Evolutionary conservation across 2,888 invertebrate genomes (phyloP).

Genomic region (Parnassius glacialis): DNA sequence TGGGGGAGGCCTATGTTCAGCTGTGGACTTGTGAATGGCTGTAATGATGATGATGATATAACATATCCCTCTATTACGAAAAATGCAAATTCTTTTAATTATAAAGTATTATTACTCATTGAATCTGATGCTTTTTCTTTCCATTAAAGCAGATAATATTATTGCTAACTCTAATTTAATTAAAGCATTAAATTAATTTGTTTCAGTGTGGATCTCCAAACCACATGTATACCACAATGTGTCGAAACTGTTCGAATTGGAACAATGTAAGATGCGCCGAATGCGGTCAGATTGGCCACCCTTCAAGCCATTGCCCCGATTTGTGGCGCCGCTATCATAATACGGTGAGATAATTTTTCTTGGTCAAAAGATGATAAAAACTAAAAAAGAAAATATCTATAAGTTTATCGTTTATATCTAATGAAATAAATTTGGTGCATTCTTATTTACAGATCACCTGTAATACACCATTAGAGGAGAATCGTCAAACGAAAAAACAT

Average conservation of each 20-base stretch:
- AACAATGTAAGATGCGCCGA: slow-evolving; percentile 73
- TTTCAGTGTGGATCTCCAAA: slow-evolving; percentile 85
- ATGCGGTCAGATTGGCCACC: slow-evolving; percentile 84
- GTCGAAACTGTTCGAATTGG: slow-evolving; percentile 82
- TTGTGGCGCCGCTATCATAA: slow-evolving; percentile 88
- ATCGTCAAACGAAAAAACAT: slow-evolving; percentile 50
- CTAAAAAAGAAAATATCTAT: neutral
- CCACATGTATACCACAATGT: slow-evolving; percentile 79
- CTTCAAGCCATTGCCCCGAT: slow-evolving; percentile 83
- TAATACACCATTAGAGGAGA: slow-evolving; percentile 58
- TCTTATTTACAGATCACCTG: slow-evolving; percentile 61
- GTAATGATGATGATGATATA: too few species aligned
- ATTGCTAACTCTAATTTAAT: too few species aligned
- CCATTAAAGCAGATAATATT: too few species aligned
- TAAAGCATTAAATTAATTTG: too few species aligned
- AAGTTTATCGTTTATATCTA: too few species aligned
- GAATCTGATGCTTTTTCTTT: too few species aligned
- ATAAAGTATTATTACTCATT: too few species aligned
- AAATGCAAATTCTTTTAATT: too few species aligned
- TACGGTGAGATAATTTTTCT: slow-evolving; percentile 65
- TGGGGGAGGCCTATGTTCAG: too few species aligned
- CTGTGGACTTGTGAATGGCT: too few species aligned
- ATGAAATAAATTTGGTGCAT: neutral
- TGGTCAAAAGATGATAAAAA: too few species aligned
- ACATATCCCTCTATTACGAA: too few species aligned